Base-by-base conservation (phyloP, 2,797 vertebrate genomes). In the Danio jaintianensis region DNA sequence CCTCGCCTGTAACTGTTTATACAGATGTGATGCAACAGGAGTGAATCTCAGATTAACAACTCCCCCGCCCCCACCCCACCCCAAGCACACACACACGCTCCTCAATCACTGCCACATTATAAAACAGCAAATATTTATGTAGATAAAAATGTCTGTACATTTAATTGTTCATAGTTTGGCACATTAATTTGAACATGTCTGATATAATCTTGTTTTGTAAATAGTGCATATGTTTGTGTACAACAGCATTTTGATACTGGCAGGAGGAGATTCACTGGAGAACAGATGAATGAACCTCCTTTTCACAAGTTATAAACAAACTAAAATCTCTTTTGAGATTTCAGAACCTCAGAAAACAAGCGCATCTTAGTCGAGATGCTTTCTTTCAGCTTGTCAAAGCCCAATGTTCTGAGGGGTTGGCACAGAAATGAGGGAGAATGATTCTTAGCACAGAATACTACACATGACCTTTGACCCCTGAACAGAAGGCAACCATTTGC, bases 161-260 rank as follows among this genome's bases (percentile, higher is more conserved):
- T 68, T 85, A 86, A 84, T 84, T 84, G 78, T 85, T 87, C 86
- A 87, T 81, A 82, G 94, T 95, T 96, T 96, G 95, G 95, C 95
- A 96, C 95, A 92, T 94, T 84, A 79, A 88, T 88, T 90, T 84
- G 81, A 86, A 86, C 85, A 86, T 80, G 85, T 83, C 70, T 82
- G 85, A 89, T 87, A 88, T 91, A 92, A 90, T 93, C 91, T 90
- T 89, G 91, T 90, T 92, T 91, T 92, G 91, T 93, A 93, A 93
- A 94, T 95, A 96, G 94, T 95, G 95, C 95, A 88, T 88, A 94
- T 95, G 94, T 94, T 94, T 94, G 94, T 94, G 92, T 96, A 94
- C 95, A 95, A 94, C 93, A 93, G 91, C 92, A 94, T 93, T 93
- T 93, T 83, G 86, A 88, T 86, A 89, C 85, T 85, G 82, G 85